Percentiles rank a stretch among this genome's conserved stretches.
These are phyloP conservation scores for Thripadectes ignobilis DNA, from an alignment of 2,797 vertebrate species.

Conservation along the genomic window DNA sequence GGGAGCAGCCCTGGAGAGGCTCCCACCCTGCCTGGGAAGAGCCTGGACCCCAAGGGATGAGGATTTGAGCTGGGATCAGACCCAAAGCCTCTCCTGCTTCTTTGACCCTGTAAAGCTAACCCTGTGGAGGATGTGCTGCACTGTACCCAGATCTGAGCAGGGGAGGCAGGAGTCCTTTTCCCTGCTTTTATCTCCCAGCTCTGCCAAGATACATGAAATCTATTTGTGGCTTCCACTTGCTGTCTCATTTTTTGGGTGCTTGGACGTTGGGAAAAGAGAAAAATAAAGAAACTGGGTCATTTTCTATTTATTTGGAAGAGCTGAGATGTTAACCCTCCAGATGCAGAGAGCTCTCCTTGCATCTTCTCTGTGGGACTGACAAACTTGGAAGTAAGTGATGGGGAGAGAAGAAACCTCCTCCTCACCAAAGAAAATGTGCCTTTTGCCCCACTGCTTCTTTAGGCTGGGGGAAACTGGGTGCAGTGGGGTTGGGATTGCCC, in stretches of 20 bases:
- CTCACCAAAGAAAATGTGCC: not conserved
- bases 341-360: not conserved
- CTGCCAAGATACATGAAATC: not conserved
- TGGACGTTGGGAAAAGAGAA: constrained; percentile 10
- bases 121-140: not conserved
- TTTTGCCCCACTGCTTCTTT: not conserved
- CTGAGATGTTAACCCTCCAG: constrained; percentile 23
- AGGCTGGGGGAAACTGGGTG: not conserved
- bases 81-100: not conserved
- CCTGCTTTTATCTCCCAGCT: not conserved
- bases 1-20: not conserved
- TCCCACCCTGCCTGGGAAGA: not conserved
- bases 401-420: not conserved
- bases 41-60: not conserved
- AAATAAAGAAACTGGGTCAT: constrained; percentile 40
- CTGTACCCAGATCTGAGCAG: not conserved
- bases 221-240: constrained; percentile 33
- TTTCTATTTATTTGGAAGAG: constrained; percentile 52
- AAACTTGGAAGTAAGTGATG: not conserved
- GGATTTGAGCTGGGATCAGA: not conserved
- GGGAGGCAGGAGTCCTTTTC: not conserved
- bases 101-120: not conserved
- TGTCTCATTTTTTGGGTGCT: not conserved
- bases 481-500: not conserved
- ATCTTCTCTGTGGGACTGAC: not conserved